A percentile compares a stretch with the other conserved stretches of the same genome.
Evolutionary conservation across 2,113 vertebrate species (phyloP).

Genomic region (Hystrix brachyura): DNA sequence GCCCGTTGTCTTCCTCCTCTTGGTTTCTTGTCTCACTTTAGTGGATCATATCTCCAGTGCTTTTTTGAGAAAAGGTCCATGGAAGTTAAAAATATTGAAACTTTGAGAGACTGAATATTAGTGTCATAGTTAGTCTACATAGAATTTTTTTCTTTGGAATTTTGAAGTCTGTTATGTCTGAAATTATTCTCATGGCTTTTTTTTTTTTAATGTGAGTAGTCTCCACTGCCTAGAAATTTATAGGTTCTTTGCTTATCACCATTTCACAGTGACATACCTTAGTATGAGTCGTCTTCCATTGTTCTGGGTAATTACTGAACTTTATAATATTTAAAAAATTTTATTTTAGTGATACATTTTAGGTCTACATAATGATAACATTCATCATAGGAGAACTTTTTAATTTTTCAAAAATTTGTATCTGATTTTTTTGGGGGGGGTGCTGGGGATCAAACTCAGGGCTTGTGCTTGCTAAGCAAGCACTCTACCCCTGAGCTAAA

Average conservation of each 20-base stretch:
- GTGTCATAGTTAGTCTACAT: background rate
- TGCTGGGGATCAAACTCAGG: too few species aligned
- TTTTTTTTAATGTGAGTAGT: background rate
- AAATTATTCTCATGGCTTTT: background rate
- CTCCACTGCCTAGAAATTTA: background rate
- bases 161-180: conserved; percentile 30
- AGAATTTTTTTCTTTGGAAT: conserved; percentile 48
- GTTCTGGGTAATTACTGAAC: background rate
- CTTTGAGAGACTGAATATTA: background rate
- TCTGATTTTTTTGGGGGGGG: too few species aligned
- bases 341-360: too few species aligned
- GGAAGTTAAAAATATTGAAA: conserved; percentile 43
- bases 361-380: too few species aligned
- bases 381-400: too few species aligned
- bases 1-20: background rate
- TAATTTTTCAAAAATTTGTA: too few species aligned
- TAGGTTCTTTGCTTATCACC: background rate
- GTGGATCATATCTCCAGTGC: background rate
- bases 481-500: too few species aligned
- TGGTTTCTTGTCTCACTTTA: conserved; percentile 29
- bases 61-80: conserved; percentile 21
- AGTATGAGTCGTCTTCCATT: background rate
- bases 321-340: background rate
- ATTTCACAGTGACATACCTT: background rate
- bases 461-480: too few species aligned